A percentile compares a stretch with the other conserved stretches of the same genome.
These are phyloP conservation scores for Argynnis bischoffii DNA, from an alignment of 2,888 invertebrate species.

Conservation along the genomic window DNA sequence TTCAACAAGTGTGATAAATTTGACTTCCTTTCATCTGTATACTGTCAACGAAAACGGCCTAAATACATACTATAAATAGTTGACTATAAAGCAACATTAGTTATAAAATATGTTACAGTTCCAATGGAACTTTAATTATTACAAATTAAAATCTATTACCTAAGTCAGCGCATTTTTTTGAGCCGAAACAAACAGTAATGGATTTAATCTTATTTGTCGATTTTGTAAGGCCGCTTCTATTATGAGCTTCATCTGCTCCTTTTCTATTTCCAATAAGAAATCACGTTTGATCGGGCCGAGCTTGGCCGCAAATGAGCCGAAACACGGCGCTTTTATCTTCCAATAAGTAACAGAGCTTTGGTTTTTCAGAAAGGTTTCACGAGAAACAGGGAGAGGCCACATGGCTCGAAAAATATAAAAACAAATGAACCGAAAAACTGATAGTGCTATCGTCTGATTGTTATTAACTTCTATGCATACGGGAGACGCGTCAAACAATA, in stretches of 20 bases:
- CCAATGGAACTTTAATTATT: too few relatives aligned
- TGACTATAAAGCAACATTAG: background rate
- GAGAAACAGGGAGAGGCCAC: conserved; percentile 56
- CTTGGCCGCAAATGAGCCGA: conserved; percentile 76
- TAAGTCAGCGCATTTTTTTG: conserved; percentile 9
- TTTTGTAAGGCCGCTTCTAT: conserved; percentile 23
- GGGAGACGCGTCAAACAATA: conserved; percentile 57
- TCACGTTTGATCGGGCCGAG: conserved; percentile 69
- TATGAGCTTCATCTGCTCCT: conserved; percentile 49
- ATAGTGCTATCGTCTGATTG: conserved; percentile 65
- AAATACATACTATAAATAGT: conserved; percentile 15
- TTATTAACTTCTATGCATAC: conserved; percentile 64
- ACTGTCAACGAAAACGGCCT: conserved; percentile 28
- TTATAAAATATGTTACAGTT: background rate
- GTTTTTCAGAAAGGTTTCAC: conserved; percentile 56
- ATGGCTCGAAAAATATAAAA: conserved; percentile 76
- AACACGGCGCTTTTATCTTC: conserved; percentile 76
- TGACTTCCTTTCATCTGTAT: conserved; percentile 37
- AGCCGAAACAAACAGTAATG: conserved; percentile 3
- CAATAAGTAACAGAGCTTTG: conserved; percentile 73
- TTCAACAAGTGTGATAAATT: conserved; percentile 46
- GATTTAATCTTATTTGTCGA: conserved; percentile 16
- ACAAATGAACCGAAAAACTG: conserved; percentile 69
- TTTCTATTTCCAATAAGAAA: conserved; percentile 71
- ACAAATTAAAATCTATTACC: background rate